Percentiles rank a stretch among this genome's conserved stretches.
phyloP scores from a whole-genome alignment of 2,888 invertebrate genomes.

The Strigamia maritima region DNA sequence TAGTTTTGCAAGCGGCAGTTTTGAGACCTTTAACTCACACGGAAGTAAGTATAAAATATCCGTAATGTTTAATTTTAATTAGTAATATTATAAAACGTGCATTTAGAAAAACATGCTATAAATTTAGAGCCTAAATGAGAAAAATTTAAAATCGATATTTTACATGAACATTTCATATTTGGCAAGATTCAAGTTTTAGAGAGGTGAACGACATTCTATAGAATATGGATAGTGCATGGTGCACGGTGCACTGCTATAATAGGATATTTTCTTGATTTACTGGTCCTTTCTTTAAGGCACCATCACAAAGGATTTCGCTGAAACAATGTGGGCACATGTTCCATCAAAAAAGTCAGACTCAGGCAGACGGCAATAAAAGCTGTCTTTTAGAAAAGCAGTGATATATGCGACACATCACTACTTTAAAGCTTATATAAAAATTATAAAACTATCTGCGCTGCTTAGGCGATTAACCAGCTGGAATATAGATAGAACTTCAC shows the following conservation, averaged over 20 bases:
- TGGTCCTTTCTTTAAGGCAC: neutral
- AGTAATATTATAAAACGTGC: neutral
- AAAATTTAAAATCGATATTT: slow-evolving; percentile 5
- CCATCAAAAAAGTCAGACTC: neutral
- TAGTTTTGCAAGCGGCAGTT: slow-evolving; percentile 1
- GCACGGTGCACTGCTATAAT: neutral
- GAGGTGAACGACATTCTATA: slow-evolving; percentile 5
- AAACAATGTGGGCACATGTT: neutral
- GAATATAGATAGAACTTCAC: neutral
- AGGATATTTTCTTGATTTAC: neutral
- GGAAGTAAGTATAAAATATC: neutral
- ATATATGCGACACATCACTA: neutral
- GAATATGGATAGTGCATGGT: neutral
- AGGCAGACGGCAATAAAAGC: neutral
- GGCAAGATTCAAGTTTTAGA: neutral
- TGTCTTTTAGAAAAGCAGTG: neutral
- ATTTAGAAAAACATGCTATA: neutral
- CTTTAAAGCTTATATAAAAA: neutral
- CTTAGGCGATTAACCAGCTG: neutral
- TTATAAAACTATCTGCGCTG: neutral
- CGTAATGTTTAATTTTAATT: neutral
- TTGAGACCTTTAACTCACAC: slow-evolving; percentile 7
- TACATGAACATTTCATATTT: slow-evolving; percentile 9
- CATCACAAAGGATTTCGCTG: slow-evolving; percentile 1
- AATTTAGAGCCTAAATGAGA: neutral